Evolutionary conservation across 2,888 invertebrate species (phyloP), one percentile per base, ranked within the genome.

Genomic region (Parnassius smintheus): DNA sequence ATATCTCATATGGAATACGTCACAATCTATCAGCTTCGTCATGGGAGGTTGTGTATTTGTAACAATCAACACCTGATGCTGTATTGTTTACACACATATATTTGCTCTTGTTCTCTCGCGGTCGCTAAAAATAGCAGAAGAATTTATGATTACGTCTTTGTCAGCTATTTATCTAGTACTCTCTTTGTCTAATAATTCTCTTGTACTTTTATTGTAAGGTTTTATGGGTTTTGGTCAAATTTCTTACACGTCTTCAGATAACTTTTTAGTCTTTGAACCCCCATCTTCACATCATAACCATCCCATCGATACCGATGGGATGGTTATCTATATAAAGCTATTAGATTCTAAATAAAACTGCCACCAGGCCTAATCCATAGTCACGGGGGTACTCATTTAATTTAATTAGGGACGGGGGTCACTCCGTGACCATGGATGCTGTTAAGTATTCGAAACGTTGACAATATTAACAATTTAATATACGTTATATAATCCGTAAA

Each of bases 41-140:
- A 72, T 68, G 69, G 69, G 66, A 56, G 66, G 70, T 66, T 65
- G 48, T 35, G 4, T 59, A 52, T 52, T 57, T 46, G 50, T 35
- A 58, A 55, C 49, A 59, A 56, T 55, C 13, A 55, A 60, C 44
- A 57, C 60, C 59, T 44, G 60, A 61, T 59, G 51, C 41, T 56
- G 53, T 63, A n/a, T 42, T 55, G 45, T 63, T 63, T 63, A 22
- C 51, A 55, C 41, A 25, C 7, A n/a, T 46, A 50, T 59, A 62
- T 62, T 62, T 59, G 55, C 59, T 59, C 51, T 45, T 45, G 50
- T 18, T 59, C 22, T 55, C 46, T 59, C 55, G 55, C 50, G 50
- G 35, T 50, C 51, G 57, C 63, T 59, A 63, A 63, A 63, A 59
- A 59, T 63, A 63, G 58, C 46, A 49, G 13, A 50, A 53, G 18